Evolutionary conservation across 2,113 vertebrate genomes (phyloP).

Genomic region (Misgurnus mizolepis): DNA sequence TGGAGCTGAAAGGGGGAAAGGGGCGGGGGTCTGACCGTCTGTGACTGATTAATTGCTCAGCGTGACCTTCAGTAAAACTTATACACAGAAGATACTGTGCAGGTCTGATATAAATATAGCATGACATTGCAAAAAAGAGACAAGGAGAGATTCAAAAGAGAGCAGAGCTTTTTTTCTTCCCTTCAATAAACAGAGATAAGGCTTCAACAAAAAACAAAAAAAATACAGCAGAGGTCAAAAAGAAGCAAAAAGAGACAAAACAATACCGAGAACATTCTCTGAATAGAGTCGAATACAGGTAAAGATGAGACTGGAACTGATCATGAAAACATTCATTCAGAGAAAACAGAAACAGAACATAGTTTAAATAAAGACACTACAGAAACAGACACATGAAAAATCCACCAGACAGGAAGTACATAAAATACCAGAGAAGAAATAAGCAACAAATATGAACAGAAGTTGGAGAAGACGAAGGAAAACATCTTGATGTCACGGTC

Average conservation of each 20-base stretch:
- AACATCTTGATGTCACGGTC: constrained; percentile 49
- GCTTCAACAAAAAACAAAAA: constrained; percentile 32
- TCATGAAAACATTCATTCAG: constrained; percentile 29
- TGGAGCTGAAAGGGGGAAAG: no score
- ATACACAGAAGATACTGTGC: not conserved
- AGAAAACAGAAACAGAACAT: constrained; percentile 17
- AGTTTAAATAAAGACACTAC: constrained; percentile 16
- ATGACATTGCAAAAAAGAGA: constrained; percentile 11
- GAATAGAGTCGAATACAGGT: not conserved
- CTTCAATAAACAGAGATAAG: constrained; percentile 53
- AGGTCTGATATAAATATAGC: not conserved
- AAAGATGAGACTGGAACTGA: constrained; percentile 1
- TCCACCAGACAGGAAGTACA: constrained; percentile 20
- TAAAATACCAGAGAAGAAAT: constrained; percentile 15
- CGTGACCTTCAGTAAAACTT: no score
- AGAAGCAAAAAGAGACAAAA: constrained; percentile 5
- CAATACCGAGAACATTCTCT: constrained; percentile 9
- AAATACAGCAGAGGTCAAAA: constrained; percentile 32
- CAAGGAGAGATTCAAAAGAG: constrained; percentile 41
- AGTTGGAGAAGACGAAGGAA: constrained; percentile 27
- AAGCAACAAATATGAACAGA: constrained; percentile 32
- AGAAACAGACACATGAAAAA: constrained; percentile 35
- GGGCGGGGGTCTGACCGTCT: no score
- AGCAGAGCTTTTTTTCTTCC: constrained; percentile 44
- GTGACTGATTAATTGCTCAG: no score